Evolutionary conservation across 1,140 invertebrate species (phyloP).

Genomic region (Drosophila setifemur): DNA sequence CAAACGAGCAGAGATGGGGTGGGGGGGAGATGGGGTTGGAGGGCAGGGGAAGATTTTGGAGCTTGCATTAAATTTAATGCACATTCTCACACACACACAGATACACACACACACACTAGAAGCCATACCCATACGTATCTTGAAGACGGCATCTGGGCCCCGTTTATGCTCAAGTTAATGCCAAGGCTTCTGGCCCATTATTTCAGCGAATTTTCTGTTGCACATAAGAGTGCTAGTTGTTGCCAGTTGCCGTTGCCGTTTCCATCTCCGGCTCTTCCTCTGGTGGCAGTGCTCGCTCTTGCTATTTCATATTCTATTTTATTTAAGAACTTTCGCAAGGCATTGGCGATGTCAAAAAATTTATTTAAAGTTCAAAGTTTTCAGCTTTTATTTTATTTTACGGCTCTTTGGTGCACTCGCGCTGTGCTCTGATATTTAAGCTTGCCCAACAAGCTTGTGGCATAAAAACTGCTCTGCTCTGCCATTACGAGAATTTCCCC

Average conservation of each 20-base stretch:
- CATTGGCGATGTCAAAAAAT: slow-evolving; percentile 60
- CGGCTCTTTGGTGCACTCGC: slow-evolving; percentile 9
- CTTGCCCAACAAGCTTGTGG: neutral
- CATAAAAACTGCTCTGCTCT: neutral
- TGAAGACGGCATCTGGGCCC: slow-evolving; percentile 30
- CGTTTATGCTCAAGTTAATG: slow-evolving; percentile 65
- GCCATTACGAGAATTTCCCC: slow-evolving; percentile 9
- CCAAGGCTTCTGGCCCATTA: slow-evolving; percentile 69
- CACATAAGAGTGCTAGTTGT: slow-evolving; percentile 20
- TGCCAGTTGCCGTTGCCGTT: no score
- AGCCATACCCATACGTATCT: slow-evolving; percentile 18
- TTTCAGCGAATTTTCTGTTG: slow-evolving; percentile 51
- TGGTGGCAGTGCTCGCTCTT: neutral
- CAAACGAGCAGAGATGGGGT: no score
- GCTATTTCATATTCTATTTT: slow-evolving; percentile 48
- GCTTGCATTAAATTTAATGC: slow-evolving; percentile 75
- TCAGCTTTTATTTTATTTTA: slow-evolving; percentile 33
- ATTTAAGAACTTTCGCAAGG: slow-evolving; percentile 55
- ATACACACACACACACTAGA: neutral
- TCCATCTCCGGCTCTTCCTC: neutral
- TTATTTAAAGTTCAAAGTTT: slow-evolving; percentile 56
- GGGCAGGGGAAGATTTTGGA: no score
- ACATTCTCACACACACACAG: slow-evolving; percentile 13
- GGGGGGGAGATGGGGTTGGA: no score
- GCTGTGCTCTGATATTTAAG: slow-evolving; percentile 1